Base-by-base conservation (phyloP, 1,140 invertebrate genomes). In the Drosophila quadrilineata region DNA sequence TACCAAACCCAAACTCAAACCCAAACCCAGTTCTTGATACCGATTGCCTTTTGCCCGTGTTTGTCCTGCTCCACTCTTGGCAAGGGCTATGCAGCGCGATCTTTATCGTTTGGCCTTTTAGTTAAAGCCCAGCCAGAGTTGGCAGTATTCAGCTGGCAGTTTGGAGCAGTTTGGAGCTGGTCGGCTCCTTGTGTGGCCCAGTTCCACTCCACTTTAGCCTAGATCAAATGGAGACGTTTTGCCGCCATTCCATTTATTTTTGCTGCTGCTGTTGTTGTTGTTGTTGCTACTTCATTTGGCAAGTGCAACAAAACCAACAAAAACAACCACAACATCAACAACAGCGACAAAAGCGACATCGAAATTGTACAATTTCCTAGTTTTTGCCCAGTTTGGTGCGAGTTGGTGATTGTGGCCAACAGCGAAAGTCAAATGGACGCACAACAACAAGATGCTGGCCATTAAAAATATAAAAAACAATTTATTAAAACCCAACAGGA, bases 91-190 rank as follows among this genome's bases (percentile, higher is more conserved):
- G n/a, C 26, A 52, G 40, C 38, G 58, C 33, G 77, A 84, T 84
- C 67, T 71, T 84, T 84, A 84, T 84, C 77, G 57, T 43, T 31
- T 6, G 74, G 60, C 54, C 82, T 64, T 84, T 84, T 85, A 71
- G 73, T 60, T 85, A 74, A 82, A 84, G 56, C 73, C 77, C 59
- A 26, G 21, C 16, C 10, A 35, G 3, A 50, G 19, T 36, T 22
- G 28, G 41, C 50, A 21, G 40, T 16, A 21, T 43, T n/a, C 40
- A 26, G 24, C 63, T 46, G 21, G 62, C 52, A 48, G 53, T 29
- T 59, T 58, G 58, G 45, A 59, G 49, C 68, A 54, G 17, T 36
- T 41, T n/a, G n/a, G n/a, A n/a, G n/a, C n/a, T n/a, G n/a, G 43
- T 28, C 63, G 46, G 33, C 48, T 40, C 58, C 38, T 70, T 68